phyloP scores from a whole-genome alignment of 2,113 vertebrate genomes.

The Neodon shergylaensis region DNA sequence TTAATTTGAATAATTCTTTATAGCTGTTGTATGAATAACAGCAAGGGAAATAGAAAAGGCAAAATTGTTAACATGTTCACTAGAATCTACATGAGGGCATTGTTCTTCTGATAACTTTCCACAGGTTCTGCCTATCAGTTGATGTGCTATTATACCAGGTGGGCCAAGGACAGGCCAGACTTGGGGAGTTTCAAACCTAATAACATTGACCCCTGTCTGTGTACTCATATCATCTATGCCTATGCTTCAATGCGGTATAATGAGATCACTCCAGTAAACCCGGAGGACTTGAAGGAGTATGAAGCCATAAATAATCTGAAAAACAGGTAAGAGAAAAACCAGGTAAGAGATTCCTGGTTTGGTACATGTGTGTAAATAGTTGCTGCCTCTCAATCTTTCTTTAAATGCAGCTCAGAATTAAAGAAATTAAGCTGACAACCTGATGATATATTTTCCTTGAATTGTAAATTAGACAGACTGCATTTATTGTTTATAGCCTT shows the following conservation, averaged over 20 bases:
- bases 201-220: slow-evolving; percentile 88
- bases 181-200: slow-evolving; percentile 85
- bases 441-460: too few species aligned
- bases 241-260: slow-evolving; percentile 91
- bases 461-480: too few species aligned
- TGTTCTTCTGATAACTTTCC: neutral
- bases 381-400: too few species aligned
- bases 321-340: slow-evolving; percentile 63
- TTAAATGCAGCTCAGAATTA: neutral
- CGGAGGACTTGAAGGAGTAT: slow-evolving; percentile 88
- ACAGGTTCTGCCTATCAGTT: slow-evolving; percentile 87
- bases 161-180: slow-evolving; percentile 91
- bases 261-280: slow-evolving; percentile 84
- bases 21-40: neutral
- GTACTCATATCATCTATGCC: slow-evolving; percentile 90
- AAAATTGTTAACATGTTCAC: neutral
- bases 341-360: neutral
- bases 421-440: too few species aligned
- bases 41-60: neutral
- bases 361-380: neutral
- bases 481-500: too few species aligned
- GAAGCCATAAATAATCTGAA: slow-evolving; percentile 89
- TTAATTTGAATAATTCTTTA: neutral
- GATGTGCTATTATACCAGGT: slow-evolving; percentile 93
- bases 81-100: neutral